Evolutionary conservation across 2,888 invertebrate species (phyloP).

Genomic region (Artemia sinica): DNA sequence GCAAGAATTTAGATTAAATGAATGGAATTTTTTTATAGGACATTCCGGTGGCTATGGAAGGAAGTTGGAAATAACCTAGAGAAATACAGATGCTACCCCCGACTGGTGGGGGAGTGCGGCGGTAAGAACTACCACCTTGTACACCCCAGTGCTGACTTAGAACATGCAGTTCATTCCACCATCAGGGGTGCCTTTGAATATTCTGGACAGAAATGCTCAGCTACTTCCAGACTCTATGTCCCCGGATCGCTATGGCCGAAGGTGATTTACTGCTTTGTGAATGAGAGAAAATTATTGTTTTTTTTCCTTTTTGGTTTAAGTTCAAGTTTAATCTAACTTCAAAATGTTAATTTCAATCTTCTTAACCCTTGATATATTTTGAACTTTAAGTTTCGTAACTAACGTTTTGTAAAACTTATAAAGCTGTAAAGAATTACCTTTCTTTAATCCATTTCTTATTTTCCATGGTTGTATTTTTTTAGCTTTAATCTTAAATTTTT

Average conservation of each 20-base stretch:
- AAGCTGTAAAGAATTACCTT: no score
- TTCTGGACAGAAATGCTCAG: constrained; percentile 95
- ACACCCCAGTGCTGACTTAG: constrained; percentile 71
- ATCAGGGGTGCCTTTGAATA: constrained; percentile 88
- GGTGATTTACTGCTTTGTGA: constrained; percentile 30
- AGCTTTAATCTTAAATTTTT: no score
- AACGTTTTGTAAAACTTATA: no score
- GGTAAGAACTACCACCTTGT: constrained; percentile 98
- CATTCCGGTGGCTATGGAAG: constrained; percentile 80
- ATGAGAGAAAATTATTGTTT: no score
- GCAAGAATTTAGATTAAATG: constrained; percentile 1
- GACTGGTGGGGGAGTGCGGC: constrained; percentile 88
- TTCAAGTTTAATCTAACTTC: no score
- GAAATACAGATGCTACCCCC: constrained; percentile 71
- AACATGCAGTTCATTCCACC: constrained; percentile 61
- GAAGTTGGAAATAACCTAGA: constrained; percentile 75
- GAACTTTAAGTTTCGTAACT: no score
- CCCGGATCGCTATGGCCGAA: constrained; percentile 69
- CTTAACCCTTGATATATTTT: no score
- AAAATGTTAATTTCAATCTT: no score
- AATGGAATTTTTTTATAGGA: constrained; percentile 37
- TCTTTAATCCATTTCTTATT: no score
- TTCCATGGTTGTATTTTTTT: no score
- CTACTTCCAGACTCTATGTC: constrained; percentile 90
- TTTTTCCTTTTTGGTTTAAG: no score